Base-by-base conservation (phyloP, 2,797 vertebrate genomes). In the Peromyscus eremicus region DNA sequence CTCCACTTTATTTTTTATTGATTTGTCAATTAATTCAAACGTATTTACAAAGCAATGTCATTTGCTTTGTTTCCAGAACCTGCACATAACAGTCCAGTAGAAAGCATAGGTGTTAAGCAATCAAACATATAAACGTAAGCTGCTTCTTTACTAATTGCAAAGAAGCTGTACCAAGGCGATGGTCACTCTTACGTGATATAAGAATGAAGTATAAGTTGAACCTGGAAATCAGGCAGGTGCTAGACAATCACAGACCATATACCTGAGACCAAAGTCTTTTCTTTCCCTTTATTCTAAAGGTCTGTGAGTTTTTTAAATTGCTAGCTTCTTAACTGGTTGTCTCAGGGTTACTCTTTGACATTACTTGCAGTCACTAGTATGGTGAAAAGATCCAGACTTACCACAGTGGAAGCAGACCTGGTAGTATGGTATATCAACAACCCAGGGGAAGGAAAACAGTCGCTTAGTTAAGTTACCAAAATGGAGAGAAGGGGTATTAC, bases 11-110 rank as follows among this genome's bases (percentile, higher is more conserved):
- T n/a, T 43, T 91, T 80, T 91, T 57, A 71, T 87, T 81, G 25
- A 43, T 90, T 43, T 89, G 60, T 83, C 64, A 55, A 80, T 80
- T 79, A 77, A 82, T 88, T 82, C 27, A 95, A 94, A 88, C 75
- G 40, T 68, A 81, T 71, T 66, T 77, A 66, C 29, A 81, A 27
- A 84, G 23, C 23, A 80, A 0, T 43, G n/a, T 25, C 13, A 70
- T 49, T 6, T 34, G 1, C n/a, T 49, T 46, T 34, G 0, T 43
- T 81, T n/a, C 25, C 29, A 60, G 68, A 91, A 94, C 70, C 19
- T 49, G 17, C 7, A 2, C 16, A 1, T 49, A 84, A 66, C 16
- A 46, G 40, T 46, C 17, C 60, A 21, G 62, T 68, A 66, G 62
- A 21, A 49, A 66, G 40, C 16, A 66, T 19, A 66, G 57, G 43